Evolutionary conservation across 2,113 vertebrate species (phyloP).

Genomic region (Paedocypris sp.): DNA sequence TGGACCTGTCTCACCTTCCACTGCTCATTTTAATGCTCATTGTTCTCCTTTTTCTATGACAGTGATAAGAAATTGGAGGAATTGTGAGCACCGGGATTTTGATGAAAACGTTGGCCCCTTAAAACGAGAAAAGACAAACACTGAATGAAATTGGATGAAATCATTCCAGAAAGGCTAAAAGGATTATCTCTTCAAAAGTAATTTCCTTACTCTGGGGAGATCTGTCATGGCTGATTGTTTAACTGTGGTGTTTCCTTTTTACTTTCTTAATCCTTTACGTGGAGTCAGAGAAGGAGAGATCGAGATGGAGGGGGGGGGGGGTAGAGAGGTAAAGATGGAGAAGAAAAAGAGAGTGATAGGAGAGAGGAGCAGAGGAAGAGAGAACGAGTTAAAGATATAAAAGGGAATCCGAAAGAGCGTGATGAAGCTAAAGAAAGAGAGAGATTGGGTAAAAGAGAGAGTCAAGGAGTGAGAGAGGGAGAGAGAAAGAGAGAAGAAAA

Average conservation of each 20-base stretch:
- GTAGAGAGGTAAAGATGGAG: too few species aligned
- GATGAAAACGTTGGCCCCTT: conserved; percentile 9
- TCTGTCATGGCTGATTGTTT: background rate
- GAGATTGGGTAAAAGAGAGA: too few species aligned
- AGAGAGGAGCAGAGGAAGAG: too few species aligned
- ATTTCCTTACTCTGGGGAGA: conserved; percentile 5
- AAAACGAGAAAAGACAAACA: conserved; percentile 22
- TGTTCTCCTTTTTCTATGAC: conserved; percentile 1
- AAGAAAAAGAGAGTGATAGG: too few species aligned
- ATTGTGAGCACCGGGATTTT: conserved; percentile 20
- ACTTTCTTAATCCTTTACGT: too few species aligned
- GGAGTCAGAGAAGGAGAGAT: too few species aligned
- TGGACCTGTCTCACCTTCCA: background rate
- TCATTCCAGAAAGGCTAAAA: conserved; percentile 11
- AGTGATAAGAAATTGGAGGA: conserved; percentile 25
- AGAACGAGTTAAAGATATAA: too few species aligned
- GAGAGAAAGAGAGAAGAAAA: too few species aligned
- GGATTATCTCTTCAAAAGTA: background rate
- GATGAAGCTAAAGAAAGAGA: too few species aligned
- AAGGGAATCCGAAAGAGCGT: too few species aligned
- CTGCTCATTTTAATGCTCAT: background rate
- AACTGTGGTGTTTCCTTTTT: background rate
- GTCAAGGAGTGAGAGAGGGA: too few species aligned
- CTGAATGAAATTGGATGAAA: conserved; percentile 25
- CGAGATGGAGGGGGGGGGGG: too few species aligned